phyloP scores from a whole-genome alignment of 2,888 invertebrate species.

The Heteromurus nitidus region DNA sequence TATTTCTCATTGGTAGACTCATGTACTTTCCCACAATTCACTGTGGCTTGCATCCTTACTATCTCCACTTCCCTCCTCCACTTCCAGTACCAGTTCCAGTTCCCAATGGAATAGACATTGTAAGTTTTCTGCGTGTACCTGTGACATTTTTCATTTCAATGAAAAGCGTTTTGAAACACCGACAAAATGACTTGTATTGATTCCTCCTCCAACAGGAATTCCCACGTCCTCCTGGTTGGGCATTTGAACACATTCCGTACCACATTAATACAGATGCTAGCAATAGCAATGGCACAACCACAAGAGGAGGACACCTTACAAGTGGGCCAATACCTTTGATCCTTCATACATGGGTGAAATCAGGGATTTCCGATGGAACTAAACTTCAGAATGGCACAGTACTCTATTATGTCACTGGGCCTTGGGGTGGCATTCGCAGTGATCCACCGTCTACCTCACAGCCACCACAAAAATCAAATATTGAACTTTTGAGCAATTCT shows the following conservation, averaged over 20 bases:
- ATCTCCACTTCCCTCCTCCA: slow-evolving; percentile 28
- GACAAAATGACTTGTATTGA: not conserved
- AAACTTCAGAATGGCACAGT: slow-evolving; percentile 52
- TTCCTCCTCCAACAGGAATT: not conserved
- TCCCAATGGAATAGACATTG: slow-evolving; percentile 28
- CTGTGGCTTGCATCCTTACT: slow-evolving; percentile 23
- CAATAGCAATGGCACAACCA: slow-evolving; percentile 15
- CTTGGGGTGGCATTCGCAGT: slow-evolving; percentile 51
- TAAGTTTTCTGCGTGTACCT: not conserved
- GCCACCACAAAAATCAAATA: not conserved
- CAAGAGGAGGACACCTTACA: slow-evolving; percentile 18
- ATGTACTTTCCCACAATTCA: not conserved
- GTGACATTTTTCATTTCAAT: no score
- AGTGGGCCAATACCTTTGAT: slow-evolving; percentile 25
- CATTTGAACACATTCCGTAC: no score
- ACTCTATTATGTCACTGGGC: slow-evolving; percentile 43
- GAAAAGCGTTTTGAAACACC: not conserved
- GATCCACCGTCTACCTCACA: slow-evolving; percentile 5
- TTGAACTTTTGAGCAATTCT: slow-evolving; percentile 19
- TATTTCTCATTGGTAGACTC: not conserved
- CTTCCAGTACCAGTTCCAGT: slow-evolving; percentile 24
- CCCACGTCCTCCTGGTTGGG: not conserved
- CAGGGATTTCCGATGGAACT: slow-evolving; percentile 15
- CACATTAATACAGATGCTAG: no score
- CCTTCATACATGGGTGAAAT: slow-evolving; percentile 44